These are phyloP conservation scores for Dromaius novaehollandiae DNA, from an alignment of 2,113 vertebrate species.

Conservation along the genomic window DNA sequence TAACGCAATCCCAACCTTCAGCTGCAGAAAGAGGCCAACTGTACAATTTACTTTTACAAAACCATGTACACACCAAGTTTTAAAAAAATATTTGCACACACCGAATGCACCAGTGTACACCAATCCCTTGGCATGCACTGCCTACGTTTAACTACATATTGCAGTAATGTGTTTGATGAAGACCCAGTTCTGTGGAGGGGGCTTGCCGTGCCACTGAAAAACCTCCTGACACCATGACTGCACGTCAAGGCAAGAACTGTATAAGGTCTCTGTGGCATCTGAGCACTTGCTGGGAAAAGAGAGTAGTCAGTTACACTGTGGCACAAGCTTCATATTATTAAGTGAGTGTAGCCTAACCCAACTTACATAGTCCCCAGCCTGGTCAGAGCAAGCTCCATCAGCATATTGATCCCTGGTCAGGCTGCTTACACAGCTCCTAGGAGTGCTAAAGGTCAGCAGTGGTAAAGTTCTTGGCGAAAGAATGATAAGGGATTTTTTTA, in stretches of 20 bases:
- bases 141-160: neutral
- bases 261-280: neutral
- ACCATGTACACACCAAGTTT: neutral
- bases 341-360: too few species aligned
- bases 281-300: neutral
- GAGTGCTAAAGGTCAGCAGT: neutral
- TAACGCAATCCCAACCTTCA: neutral
- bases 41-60: neutral
- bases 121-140: neutral
- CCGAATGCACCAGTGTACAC: neutral
- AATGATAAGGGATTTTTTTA: neutral
- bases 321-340: neutral
- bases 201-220: neutral
- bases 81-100: neutral
- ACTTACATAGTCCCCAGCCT: neutral
- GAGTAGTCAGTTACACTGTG: too few species aligned
- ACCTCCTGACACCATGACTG: neutral
- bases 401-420: neutral
- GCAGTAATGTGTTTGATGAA: neutral
- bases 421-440: neutral
- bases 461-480: neutral
- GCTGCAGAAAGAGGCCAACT: neutral
- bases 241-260: neutral
- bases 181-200: neutral
- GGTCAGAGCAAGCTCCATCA: neutral